Evolutionary conservation across 2,888 invertebrate genomes (phyloP).

Genomic region (Eueremaeus valkanovi): DNA sequence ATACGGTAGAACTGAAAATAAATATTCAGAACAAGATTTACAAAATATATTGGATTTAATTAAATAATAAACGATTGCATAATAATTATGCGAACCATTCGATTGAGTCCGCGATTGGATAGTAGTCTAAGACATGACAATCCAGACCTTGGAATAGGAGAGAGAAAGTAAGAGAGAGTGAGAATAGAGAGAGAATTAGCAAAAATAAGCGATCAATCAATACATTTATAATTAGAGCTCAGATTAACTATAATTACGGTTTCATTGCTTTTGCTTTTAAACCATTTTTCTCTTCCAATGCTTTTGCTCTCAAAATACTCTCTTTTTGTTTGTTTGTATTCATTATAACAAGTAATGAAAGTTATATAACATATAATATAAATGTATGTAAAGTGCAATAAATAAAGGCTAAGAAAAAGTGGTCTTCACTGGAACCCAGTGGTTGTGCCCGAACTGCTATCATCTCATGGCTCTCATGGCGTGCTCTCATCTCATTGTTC

Average conservation of each 20-base stretch:
- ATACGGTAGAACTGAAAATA: too few species aligned
- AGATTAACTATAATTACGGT: conserved; percentile 31
- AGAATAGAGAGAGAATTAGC: conserved; percentile 14
- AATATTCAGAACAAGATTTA: too few species aligned
- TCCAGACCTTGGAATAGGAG: conserved; percentile 5
- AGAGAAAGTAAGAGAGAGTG: background rate
- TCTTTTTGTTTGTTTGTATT: background rate
- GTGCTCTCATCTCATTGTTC: background rate
- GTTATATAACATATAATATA: background rate
- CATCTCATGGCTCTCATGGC: background rate
- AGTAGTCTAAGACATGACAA: background rate
- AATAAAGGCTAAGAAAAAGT: background rate
- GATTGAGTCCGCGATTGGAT: background rate
- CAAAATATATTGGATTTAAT: background rate
- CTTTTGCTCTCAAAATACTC: background rate
- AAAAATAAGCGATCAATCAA: conserved; percentile 28
- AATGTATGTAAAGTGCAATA: background rate
- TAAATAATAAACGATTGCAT: background rate
- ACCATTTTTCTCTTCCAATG: too few species aligned
- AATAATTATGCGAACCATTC: background rate
- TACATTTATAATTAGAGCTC: conserved; percentile 27
- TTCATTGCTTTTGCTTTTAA: too few species aligned
- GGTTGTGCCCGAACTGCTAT: background rate
- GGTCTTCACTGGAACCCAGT: background rate
- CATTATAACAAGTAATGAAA: too few species aligned